Conservation (phyloP, 2,888 invertebrate genomes). For the Eretmocerus hayati region DNA sequence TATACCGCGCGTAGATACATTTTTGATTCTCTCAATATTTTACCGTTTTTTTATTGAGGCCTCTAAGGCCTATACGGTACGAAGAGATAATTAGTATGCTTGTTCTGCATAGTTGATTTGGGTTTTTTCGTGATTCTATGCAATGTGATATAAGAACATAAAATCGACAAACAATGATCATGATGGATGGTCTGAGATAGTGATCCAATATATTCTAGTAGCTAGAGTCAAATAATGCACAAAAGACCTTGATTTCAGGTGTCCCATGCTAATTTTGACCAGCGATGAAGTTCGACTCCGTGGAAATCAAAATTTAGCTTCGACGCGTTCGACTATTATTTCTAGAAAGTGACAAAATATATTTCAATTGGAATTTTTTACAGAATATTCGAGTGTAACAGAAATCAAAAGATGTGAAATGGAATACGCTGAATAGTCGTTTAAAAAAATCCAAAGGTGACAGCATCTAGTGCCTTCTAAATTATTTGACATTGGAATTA, state of each 20-base stretch:
- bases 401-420: neutral
- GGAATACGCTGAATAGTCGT: neutral
- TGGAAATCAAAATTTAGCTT: constrained; percentile 19
- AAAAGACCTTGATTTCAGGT: constrained; percentile 13
- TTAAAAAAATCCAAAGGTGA: no score
- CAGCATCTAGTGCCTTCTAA: no score
- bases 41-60: no score
- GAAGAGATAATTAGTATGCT: no score
- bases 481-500: no score
- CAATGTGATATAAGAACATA: no score
- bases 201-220: constrained; percentile 14
- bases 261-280: constrained; percentile 15
- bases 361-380: constrained; percentile 2
- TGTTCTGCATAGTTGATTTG: no score
- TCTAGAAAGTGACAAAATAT: constrained; percentile 19
- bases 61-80: no score
- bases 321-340: constrained; percentile 16
- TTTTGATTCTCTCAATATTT: no score
- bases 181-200: constrained; percentile 5
- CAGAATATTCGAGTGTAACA: neutral
- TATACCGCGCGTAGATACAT: no score
- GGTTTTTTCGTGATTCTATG: no score
- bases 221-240: constrained; percentile 16
- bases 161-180: no score
- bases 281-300: constrained; percentile 16